phyloP scores from a whole-genome alignment of 2,797 vertebrate species.

The Pogoniulus pusillus region DNA sequence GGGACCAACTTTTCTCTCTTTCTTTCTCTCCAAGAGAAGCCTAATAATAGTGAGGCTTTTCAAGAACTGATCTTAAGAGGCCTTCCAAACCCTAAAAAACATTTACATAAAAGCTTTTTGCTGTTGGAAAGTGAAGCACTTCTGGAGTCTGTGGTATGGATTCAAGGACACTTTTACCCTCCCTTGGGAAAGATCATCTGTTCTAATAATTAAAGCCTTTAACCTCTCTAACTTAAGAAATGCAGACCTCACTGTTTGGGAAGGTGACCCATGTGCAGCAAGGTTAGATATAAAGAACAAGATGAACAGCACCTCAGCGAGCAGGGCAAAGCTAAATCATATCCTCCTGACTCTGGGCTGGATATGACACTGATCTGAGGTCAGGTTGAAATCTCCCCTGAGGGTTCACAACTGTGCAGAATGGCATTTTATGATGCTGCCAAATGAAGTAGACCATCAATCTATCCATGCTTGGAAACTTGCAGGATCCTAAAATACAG shows the following conservation, averaged over 20 bases:
- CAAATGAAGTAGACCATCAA: neutral
- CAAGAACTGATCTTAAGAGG: neutral
- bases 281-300: neutral
- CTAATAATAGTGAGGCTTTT: neutral
- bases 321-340: neutral
- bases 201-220: conserved; percentile 37
- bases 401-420: fast-evolving
- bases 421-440: neutral
- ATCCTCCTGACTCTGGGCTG: neutral
- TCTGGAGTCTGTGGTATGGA: neutral
- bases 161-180: neutral
- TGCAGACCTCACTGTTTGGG: neutral
- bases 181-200: neutral
- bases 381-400: neutral
- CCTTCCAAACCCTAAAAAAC: neutral
- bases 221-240: neutral
- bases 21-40: neutral
- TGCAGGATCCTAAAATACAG: neutral
- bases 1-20: neutral
- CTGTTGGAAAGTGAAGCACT: neutral
- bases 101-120: conserved; percentile 28
- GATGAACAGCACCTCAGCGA: neutral
- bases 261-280: neutral
- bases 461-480: neutral
- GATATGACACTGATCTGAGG: neutral